Base-by-base conservation (phyloP, 2,797 vertebrate species). In the Valencia hispanica region DNA sequence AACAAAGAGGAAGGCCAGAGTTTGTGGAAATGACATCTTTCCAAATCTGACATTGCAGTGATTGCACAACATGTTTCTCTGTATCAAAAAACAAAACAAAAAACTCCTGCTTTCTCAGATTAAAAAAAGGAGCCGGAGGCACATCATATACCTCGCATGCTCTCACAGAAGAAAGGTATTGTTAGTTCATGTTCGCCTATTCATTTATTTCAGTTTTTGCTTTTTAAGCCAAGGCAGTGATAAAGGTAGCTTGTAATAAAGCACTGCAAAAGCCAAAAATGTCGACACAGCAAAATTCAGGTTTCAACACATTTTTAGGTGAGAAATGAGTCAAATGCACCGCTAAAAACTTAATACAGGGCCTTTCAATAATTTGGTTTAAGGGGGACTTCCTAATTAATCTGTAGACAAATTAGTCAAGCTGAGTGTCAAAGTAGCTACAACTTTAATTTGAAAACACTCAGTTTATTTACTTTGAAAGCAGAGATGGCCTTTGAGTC, bases 1-100 rank as follows among this genome's bases (percentile, higher is more conserved):
- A 94, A 90, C 89, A 90, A 93, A 93, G 79, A 30, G 8, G 51
- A 72, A 84, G 69, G 70, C 72, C 30, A 22, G 72, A 78, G 84
- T 39, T 68, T 63, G 53, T 70, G 65, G 34, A 53, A 88, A 87
- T 81, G 63, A 25, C 74, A 75, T 74, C 25, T 1, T 73, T 70
- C 76, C 32, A 68, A 69, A 73, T 76, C 61, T 1, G 69, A 10
- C 59, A 47, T 63, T 74, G 68, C 73, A 59, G 78, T 69, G 83
- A 81, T 92, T 91, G 86, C 68, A 57, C 82, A 90, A 91, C 84
- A 80, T 59, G 57, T 59, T 71, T 76, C 66, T 74, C 50, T 59
- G 41, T 27, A 78, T 81, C 72, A 84, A 87, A 86, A n/a, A n/a
- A n/a, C n/a, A n/a, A n/a, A n/a, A n/a, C n/a, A n/a, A n/a, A 84